Conservation (phyloP, 2,888 invertebrate genomes). For the Drosophila limbata region DNA sequence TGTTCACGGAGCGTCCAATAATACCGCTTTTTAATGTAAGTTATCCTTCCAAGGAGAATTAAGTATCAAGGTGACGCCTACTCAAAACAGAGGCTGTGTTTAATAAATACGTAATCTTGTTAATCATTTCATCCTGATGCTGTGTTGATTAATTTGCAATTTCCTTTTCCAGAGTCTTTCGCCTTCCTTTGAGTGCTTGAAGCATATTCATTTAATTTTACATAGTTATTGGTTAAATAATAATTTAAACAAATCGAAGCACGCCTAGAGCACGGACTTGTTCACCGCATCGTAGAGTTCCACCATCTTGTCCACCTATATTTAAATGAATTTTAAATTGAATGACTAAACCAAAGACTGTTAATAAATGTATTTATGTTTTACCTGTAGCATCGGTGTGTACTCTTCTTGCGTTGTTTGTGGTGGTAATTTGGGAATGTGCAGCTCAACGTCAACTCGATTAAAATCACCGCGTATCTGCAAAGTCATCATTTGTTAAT, state of each 20-base stretch:
- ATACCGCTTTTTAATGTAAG: constrained; percentile 84
- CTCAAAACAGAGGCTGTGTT: background rate
- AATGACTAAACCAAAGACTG: constrained; percentile 23
- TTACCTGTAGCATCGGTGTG: constrained; percentile 50
- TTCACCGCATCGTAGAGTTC: constrained; percentile 50
- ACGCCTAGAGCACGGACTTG: constrained; percentile 31
- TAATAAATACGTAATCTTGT: too few species aligned
- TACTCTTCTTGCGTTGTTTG: constrained; percentile 32
- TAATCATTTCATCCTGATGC: background rate
- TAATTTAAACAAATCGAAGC: constrained; percentile 21
- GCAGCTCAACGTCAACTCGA: constrained; percentile 62
- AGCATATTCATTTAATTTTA: constrained; percentile 79
- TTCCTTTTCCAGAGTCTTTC: constrained; percentile 76
- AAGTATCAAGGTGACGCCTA: too few species aligned
- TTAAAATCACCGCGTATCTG: constrained; percentile 74
- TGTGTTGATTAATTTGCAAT: background rate
- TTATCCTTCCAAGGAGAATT: background rate
- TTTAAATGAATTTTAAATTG: constrained; percentile 12
- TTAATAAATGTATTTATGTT: constrained; percentile 15
- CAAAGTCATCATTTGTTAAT: background rate
- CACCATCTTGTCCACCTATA: constrained; percentile 59
- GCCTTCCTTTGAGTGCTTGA: constrained; percentile 84
- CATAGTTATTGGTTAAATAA: constrained; percentile 60
- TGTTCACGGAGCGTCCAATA: constrained; percentile 81
- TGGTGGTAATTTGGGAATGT: constrained; percentile 65